These are phyloP conservation scores for Scolopax bukidnonensis DNA, from an alignment of 2,797 vertebrate genomes.

Conservation along the genomic window DNA sequence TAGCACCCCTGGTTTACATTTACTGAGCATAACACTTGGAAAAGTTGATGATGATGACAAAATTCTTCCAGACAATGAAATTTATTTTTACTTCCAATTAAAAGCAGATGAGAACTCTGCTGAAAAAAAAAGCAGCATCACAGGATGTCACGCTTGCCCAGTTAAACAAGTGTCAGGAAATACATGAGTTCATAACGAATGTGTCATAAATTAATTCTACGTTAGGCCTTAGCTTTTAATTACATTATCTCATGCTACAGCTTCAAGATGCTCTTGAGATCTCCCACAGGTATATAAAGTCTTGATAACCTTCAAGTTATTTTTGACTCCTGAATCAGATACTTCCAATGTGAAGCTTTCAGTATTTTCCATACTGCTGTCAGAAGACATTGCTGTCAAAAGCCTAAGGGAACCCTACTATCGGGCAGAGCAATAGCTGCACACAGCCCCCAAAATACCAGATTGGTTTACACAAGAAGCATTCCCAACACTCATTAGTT, in stretches of 20 bases:
- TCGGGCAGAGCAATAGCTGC: accelerated
- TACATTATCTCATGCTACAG: neutral
- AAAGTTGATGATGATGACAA: neutral
- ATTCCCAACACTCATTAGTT: neutral
- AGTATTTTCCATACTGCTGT: neutral
- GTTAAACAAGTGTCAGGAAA: neutral
- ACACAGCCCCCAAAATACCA: neutral
- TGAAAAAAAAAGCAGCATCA: neutral
- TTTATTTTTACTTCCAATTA: neutral
- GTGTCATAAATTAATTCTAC: neutral
- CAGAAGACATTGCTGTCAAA: neutral
- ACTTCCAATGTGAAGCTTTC: neutral
- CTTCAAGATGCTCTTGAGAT: neutral
- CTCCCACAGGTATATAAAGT: neutral
- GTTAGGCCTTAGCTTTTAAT: neutral
- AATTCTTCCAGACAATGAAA: neutral
- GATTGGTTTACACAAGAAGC: neutral
- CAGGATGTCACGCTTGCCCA: neutral
- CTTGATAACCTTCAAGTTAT: neutral
- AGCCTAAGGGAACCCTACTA: neutral
- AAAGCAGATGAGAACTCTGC: neutral
- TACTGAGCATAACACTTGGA: neutral
- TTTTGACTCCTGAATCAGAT: neutral
- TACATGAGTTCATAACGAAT: neutral
- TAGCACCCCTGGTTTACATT: neutral